Conservation (phyloP, 35 echinoderm and acorn worm species). For the Apostichopus parvimensis region DNA sequence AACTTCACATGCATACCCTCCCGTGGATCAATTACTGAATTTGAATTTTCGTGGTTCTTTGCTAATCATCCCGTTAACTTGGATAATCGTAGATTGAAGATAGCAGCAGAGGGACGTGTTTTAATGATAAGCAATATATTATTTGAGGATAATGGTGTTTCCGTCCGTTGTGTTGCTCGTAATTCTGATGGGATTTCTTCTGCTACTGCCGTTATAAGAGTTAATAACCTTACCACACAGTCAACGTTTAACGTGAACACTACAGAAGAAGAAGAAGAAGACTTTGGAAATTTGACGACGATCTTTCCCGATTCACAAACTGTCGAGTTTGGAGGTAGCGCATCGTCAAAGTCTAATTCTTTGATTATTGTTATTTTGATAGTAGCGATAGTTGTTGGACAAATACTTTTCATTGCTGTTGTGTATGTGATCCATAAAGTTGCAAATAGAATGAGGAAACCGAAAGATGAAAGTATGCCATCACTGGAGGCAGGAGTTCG, state of each 20-base stretch:
- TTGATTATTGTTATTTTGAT: conserved; percentile 20
- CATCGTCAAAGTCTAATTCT: conserved; percentile 1
- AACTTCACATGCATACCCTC: conserved; percentile 24
- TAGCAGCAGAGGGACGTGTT: not conserved
- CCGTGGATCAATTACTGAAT: not conserved
- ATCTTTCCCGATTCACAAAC: not conserved
- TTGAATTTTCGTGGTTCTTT: conserved; percentile 38
- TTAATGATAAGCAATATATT: not conserved
- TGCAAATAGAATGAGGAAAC: conserved; percentile 35
- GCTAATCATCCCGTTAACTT: not conserved
- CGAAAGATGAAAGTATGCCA: not conserved
- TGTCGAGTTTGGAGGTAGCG: not conserved
- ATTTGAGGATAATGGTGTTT: not conserved
- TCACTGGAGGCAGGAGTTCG: not conserved
- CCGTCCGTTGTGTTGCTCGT: conserved; percentile 2
- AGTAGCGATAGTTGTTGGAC: conserved; percentile 22
- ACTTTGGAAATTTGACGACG: not conserved
- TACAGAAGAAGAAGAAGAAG: not conserved
- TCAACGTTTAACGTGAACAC: not conserved
- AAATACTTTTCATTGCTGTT: conserved; percentile 23
- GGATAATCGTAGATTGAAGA: not conserved
- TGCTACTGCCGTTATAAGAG: not conserved
- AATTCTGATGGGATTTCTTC: not conserved
- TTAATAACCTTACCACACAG: not conserved
- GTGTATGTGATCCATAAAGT: conserved; percentile 22